Evolutionary conservation across 2,888 invertebrate genomes (phyloP), one percentile per base, ranked within the genome.

Genomic region (Molanna angustata): DNA sequence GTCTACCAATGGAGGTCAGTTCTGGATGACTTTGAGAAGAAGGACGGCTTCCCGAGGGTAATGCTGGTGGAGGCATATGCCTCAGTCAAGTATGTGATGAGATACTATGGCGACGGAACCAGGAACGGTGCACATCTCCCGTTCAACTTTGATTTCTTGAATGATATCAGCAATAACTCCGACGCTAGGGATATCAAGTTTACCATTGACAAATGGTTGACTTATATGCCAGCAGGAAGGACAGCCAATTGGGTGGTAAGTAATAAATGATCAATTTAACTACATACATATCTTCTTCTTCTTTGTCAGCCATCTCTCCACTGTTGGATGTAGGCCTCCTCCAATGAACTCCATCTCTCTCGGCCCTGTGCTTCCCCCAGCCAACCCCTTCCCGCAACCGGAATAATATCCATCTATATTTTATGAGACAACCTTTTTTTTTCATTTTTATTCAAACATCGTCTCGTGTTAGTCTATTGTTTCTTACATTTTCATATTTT

Each of bases 161-260:
- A 62, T 0, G 69, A 74, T 1, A 65, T 85, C 4, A 71, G 66
- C 35, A 66, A 64, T 1, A 62, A 64, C 0, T 80, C 83, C 0
- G 74, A 67, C 18, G 82, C 83, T 0, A 54, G 64, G 6, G 73
- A 79, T 31, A 79, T 81, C 49, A 76, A 78, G 27, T 59, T 62
- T 0, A 62, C 67, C 0, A 71, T 84, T 2, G 74, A 80, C 31
- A 68, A 69, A 1, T 85, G 85, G 84, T 64, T 83, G 63, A 69
- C 69, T 1, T 73, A 73, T n/a, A 75, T 83, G 74, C 82, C 84
- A 0, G 56, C 61, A 16, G 74, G 74, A 11, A 69, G 71, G 52
- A 70, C 73, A 1, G 72, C 85, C 0, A 85, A 85, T 62, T 85
- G 85, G 85, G 84, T 85, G 68, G 84, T 85, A 62, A 70, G 80